Percentiles rank a stretch among this genome's conserved stretches.
phyloP scores from a whole-genome alignment of 53 echinoderm and acorn worm genomes.

The Actinopyga echinites region DNA sequence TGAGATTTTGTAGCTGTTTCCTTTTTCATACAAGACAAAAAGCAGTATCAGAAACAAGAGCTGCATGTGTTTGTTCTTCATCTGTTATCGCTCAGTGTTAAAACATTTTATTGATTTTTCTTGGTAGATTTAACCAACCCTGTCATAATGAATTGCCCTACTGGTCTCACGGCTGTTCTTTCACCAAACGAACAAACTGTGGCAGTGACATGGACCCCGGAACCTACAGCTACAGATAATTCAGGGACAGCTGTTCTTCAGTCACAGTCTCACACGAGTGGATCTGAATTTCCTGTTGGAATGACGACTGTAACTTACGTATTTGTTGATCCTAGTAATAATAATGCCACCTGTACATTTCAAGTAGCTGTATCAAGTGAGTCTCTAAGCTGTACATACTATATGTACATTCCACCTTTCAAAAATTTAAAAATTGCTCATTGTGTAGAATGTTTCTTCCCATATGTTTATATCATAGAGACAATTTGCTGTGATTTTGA shows the following conservation, averaged over 20 bases:
- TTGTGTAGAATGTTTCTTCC: no score
- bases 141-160: constrained; percentile 46
- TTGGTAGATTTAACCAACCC: constrained; percentile 31
- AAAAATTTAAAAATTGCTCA: no score
- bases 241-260: constrained; percentile 8
- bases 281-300: background rate
- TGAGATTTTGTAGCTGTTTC: no score
- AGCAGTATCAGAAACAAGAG: no score
- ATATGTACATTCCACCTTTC: no score
- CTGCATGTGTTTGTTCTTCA: no score
- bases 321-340: constrained; percentile 27
- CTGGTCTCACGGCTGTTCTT: constrained; percentile 14
- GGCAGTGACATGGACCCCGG: background rate
- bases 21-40: no score
- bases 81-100: no score
- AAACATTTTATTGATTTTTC: background rate
- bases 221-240: constrained; percentile 53
- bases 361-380: constrained; percentile 12
- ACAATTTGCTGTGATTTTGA: no score
- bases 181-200: background rate
- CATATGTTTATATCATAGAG: no score
- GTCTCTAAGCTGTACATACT: background rate
- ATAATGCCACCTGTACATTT: constrained; percentile 1
- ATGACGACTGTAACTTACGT: background rate
- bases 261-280: background rate